Percentiles rank a stretch among this genome's conserved stretches.
phyloP scores from a whole-genome alignment of 1,140 invertebrate species.

The Orchesella cincta region DNA sequence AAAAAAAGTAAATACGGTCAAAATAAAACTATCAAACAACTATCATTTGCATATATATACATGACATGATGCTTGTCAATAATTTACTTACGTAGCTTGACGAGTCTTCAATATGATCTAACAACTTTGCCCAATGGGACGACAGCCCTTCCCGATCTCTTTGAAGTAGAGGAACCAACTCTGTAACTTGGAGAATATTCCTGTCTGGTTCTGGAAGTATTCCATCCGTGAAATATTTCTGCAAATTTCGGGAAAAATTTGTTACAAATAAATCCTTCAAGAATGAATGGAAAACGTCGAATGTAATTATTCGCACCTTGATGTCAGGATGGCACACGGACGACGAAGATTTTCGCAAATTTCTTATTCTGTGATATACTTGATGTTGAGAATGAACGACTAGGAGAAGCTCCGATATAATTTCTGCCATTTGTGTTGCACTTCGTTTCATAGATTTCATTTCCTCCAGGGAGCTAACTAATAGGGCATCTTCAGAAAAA shows the following conservation, averaged over 20 bases:
- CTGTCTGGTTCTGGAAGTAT: not conserved
- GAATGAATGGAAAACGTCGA: not conserved
- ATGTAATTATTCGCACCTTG: not conserved
- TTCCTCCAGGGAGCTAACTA: constrained; percentile 31
- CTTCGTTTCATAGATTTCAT: constrained; percentile 18
- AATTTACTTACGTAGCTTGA: not conserved
- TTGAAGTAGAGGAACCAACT: not conserved
- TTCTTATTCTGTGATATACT: constrained; percentile 44
- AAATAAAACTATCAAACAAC: not conserved
- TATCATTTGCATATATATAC: not conserved
- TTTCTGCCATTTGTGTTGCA: constrained; percentile 19
- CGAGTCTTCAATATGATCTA: not conserved
- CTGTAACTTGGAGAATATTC: not conserved
- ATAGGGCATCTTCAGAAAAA: constrained; percentile 41
- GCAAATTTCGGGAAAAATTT: not conserved
- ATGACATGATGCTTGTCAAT: no score
- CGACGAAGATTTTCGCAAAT: constrained; percentile 28
- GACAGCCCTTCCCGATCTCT: not conserved
- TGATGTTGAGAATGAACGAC: constrained; percentile 10
- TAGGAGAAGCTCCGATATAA: constrained; percentile 24
- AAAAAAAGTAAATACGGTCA: not conserved
- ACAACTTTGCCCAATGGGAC: not conserved
- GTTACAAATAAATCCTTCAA: not conserved
- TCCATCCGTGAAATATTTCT: constrained; percentile 3
- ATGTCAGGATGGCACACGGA: not conserved